A percentile compares a stretch with the other conserved stretches of the same genome.
These are phyloP conservation scores for Microctonus brassicae DNA, from an alignment of 2,888 invertebrate species.

Conservation along the genomic window DNA sequence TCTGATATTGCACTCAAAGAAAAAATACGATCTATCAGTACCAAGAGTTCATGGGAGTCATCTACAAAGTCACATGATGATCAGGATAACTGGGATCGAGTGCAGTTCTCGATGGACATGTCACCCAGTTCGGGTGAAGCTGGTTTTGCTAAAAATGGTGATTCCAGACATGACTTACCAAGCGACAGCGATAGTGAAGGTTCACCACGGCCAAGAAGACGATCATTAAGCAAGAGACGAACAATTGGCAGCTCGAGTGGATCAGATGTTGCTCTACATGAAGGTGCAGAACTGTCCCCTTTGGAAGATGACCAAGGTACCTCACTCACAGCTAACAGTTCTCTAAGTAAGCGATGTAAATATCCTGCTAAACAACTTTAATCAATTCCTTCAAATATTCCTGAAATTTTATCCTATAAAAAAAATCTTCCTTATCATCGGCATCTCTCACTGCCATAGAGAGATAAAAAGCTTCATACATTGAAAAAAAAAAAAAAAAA, in stretches of 20 bases:
- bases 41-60: conserved; percentile 55
- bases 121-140: conserved; percentile 66
- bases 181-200: conserved; percentile 67
- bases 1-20: conserved; percentile 43
- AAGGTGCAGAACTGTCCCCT: conserved; percentile 75
- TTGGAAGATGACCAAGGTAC: conserved; percentile 76
- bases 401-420: neutral
- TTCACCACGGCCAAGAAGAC: conserved; percentile 61
- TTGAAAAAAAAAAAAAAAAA: no score
- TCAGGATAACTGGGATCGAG: conserved; percentile 60
- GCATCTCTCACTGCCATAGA: no score
- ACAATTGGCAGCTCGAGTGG: conserved; percentile 76
- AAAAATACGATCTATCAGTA: conserved; percentile 47
- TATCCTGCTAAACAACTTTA: conserved; percentile 57
- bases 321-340: conserved; percentile 68
- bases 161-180: conserved; percentile 60
- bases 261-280: conserved; percentile 76
- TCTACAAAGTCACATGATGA: conserved; percentile 47
- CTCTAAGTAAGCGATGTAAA: conserved; percentile 70
- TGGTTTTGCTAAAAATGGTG: conserved; percentile 60
- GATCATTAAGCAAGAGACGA: conserved; percentile 66
- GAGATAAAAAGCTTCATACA: no score
- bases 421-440: no score
- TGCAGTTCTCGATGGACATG: conserved; percentile 61
- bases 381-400: conserved; percentile 7